Evolutionary conservation across 30 jellyfish, hydroid and myxozoan species (phyloP), one percentile per base, ranked within the genome.

Genomic region (Clytia hemisphaerica): DNA sequence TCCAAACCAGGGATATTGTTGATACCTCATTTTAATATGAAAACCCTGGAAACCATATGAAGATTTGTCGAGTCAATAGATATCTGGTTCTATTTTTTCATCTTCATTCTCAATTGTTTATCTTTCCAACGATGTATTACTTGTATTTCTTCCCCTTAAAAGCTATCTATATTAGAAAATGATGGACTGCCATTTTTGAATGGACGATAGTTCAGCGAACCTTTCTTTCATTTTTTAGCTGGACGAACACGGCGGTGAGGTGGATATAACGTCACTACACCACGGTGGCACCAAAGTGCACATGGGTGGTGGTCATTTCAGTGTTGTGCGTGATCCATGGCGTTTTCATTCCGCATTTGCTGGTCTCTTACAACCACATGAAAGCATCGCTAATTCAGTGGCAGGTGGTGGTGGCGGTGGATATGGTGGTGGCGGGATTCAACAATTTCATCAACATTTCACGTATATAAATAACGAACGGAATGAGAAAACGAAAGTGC

Each of bases 291-390:
- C 95, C 28, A 76, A 85, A 29, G 85, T 85, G 16, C 93, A 78
- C 65, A 85, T 85, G 95, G 76, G 95, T 16, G 95, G 95, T 0
- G 95, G 95, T n/a, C 89, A 78, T 24, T 85, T 85, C 67, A 85
- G 80, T 61, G 91, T 85, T 15, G 78, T 85, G n/a, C 44, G 95
- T 30, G 95, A 85, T 65, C 95, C 95, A n/a, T 85, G 95, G 95
- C 53, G 95, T 22, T 90, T 77, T 44, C 95, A 85, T 57, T 85
- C 95, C 18, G 70, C 80, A 37, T 85, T 85, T 73, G 95, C 95
- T 30, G 92, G 92, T 16, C 65, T 85, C 31, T 85, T 85, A 73
- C 92, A 85, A 49, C 92, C 93, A 5, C 95, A 85, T 38, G 95
- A 83, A 66, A 74, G 75, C 77, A 80, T 81, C 32, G 83, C 79